These are phyloP conservation scores for Chrysocyon brachyurus DNA, from an alignment of 2,797 vertebrate genomes.

Conservation along the genomic window DNA sequence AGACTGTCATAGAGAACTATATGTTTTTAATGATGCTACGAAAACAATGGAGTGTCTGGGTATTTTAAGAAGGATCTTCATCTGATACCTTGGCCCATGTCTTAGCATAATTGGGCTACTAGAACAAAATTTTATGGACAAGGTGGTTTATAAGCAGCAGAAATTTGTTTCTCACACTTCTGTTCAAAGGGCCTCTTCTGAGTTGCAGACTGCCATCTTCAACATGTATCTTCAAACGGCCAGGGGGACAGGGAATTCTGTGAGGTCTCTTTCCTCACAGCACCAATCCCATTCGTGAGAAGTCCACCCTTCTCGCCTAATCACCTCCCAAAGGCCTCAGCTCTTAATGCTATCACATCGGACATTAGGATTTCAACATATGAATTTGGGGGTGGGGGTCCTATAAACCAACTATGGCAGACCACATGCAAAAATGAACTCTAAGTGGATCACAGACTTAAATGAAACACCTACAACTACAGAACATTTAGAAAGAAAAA, in stretches of 20 bases:
- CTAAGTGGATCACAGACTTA: neutral
- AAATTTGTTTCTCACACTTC: neutral
- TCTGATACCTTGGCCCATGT: neutral
- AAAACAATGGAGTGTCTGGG: too few relatives aligned
- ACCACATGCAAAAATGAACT: neutral
- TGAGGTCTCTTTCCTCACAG: neutral
- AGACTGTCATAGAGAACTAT: neutral
- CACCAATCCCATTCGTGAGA: neutral
- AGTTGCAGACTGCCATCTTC: neutral
- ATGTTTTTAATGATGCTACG: neutral
- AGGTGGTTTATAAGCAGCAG: neutral
- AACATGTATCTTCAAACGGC: neutral
- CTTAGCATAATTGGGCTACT: neutral
- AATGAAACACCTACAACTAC: neutral
- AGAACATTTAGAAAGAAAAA: neutral
- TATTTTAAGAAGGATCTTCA: neutral
- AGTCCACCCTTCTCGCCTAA: too few relatives aligned
- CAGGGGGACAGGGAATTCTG: too few relatives aligned
- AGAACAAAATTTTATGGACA: neutral
- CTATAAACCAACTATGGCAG: neutral
- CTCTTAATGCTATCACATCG: neutral
- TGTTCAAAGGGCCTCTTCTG: neutral
- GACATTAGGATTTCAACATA: neutral
- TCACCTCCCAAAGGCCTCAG: neutral
- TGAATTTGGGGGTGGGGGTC: rapidly evolving